Evolutionary conservation across 2,113 vertebrate species (phyloP).

Genomic region (Halichoeres trimaculatus): DNA sequence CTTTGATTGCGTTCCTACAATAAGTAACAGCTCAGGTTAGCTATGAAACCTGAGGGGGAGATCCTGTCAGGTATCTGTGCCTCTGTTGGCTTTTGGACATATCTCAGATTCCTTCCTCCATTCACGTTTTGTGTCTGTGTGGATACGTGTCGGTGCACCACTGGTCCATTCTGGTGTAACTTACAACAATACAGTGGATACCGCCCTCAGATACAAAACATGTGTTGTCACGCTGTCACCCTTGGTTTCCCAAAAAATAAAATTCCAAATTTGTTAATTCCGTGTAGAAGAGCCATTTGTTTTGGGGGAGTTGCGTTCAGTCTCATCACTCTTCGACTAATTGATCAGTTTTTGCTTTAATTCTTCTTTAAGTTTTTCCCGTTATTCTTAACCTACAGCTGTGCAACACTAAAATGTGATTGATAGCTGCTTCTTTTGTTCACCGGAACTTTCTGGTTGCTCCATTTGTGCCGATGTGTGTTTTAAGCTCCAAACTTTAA

Average conservation of each 20-base stretch:
- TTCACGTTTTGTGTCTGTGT: slow-evolving; percentile 62
- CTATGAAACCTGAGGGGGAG: slow-evolving; percentile 59
- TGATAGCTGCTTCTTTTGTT: too few species aligned
- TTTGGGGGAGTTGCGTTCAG: too few species aligned
- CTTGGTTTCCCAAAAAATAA: too few species aligned
- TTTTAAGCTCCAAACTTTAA: too few species aligned
- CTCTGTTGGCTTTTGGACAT: slow-evolving; percentile 70
- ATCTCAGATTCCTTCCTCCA: slow-evolving; percentile 65
- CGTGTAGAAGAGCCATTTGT: too few species aligned
- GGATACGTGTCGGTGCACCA: slow-evolving; percentile 55
- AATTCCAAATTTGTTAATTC: too few species aligned
- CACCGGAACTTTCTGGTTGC: too few species aligned
- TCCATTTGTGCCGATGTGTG: too few species aligned
- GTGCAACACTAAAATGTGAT: too few species aligned
- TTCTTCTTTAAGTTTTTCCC: not conserved
- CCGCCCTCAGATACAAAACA: slow-evolving; percentile 18
- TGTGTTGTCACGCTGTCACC: not conserved
- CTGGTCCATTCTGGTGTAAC: slow-evolving; percentile 46
- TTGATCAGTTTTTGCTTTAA: not conserved
- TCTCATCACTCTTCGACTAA: too few species aligned
- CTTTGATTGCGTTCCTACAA: slow-evolving; percentile 48
- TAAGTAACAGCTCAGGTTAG: slow-evolving; percentile 71
- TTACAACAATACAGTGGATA: slow-evolving; percentile 21
- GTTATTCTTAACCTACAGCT: slow-evolving; percentile 7
- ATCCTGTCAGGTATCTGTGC: slow-evolving; percentile 45